Conservation (phyloP, 2,113 vertebrate genomes). For the Nipponia nippon region DNA sequence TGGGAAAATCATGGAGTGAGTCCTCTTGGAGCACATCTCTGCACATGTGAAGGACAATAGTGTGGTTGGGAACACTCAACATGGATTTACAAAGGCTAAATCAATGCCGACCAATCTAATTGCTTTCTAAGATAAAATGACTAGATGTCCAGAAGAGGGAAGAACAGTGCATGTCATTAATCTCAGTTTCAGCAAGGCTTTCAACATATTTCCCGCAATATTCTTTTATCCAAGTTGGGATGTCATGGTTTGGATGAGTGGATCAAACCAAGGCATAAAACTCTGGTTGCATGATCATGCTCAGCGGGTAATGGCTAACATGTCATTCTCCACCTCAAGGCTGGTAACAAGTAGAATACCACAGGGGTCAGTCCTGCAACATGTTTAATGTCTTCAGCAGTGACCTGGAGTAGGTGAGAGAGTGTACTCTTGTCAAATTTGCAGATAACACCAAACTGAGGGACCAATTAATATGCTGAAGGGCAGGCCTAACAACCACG, state of each 20-base stretch:
- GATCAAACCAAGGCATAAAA: background rate
- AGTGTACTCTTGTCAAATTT: background rate
- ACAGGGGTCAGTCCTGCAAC: background rate
- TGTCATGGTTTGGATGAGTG: background rate
- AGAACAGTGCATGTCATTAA: background rate
- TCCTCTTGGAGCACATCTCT: background rate
- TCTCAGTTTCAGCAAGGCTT: background rate
- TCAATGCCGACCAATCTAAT: background rate
- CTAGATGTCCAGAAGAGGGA: background rate
- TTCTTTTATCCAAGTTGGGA: background rate
- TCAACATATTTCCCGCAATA: background rate
- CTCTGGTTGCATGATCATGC: background rate
- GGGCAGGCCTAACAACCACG: background rate
- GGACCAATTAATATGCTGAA: background rate
- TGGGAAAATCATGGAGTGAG: background rate
- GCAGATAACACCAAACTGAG: background rate
- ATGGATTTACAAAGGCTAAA: background rate
- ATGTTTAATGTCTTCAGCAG: background rate
- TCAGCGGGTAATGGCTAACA: background rate
- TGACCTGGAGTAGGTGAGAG: background rate
- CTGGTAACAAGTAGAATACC: background rate
- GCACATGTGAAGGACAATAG: background rate
- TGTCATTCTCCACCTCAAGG: background rate
- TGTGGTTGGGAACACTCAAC: background rate
- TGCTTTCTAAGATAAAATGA: background rate